Percentiles rank a stretch among this genome's conserved stretches.
Conservation (phyloP, 2,113 vertebrate species). For the Sapajus apella region DNA sequence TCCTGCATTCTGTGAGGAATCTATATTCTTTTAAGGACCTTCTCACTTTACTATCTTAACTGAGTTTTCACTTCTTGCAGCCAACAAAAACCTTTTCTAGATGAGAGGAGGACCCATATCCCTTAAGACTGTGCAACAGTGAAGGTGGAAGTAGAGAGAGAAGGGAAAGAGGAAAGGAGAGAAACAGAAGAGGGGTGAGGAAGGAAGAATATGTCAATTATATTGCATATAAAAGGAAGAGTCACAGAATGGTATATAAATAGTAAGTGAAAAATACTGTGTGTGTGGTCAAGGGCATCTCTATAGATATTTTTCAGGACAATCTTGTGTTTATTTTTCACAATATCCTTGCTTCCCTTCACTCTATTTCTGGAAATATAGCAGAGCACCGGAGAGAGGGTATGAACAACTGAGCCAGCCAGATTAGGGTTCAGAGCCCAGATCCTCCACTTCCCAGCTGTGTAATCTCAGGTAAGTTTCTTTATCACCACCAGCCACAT, state of each 20-base stretch:
- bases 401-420: background rate
- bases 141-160: background rate
- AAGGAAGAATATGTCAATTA: background rate
- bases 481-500: background rate
- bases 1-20: background rate
- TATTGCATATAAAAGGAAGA: background rate
- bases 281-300: background rate
- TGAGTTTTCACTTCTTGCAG: background rate
- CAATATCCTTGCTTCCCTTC: background rate
- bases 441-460: background rate
- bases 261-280: background rate
- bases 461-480: background rate
- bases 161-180: background rate
- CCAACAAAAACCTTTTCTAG: background rate
- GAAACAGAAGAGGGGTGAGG: background rate
- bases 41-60: background rate
- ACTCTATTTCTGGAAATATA: background rate
- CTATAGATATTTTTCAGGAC: background rate
- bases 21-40: constrained; percentile 23
- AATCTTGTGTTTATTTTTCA: background rate
- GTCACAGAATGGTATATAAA: background rate
- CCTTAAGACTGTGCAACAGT: constrained; percentile 4
- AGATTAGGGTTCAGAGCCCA: background rate
- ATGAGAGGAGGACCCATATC: background rate
- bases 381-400: background rate